phyloP scores from a whole-genome alignment of 1,140 invertebrate species.

The Frieseomelitta varia region DNA sequence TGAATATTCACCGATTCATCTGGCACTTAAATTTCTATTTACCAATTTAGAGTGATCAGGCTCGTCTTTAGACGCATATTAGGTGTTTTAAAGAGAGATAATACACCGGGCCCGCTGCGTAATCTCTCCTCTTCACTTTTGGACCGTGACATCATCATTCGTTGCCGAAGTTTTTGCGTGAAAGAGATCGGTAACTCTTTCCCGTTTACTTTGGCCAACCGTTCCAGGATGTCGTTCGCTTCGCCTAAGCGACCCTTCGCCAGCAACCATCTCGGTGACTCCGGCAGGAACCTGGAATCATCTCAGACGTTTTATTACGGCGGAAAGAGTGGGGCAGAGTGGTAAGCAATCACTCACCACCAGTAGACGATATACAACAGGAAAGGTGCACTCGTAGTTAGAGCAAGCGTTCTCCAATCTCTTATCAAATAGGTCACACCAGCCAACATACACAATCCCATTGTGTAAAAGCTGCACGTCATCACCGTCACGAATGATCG shows the following conservation, averaged over 20 bases:
- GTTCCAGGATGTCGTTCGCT: conserved; percentile 89
- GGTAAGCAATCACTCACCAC: conserved; percentile 81
- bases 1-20: background rate
- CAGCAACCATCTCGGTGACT: conserved; percentile 92
- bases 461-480: conserved; percentile 94
- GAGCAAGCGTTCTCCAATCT: conserved; percentile 90
- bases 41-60: conserved; percentile 85
- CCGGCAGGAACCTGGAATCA: conserved; percentile 87
- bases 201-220: conserved; percentile 89
- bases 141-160: conserved; percentile 86
- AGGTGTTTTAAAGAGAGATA: conserved; percentile 90
- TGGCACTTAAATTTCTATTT: conserved; percentile 23
- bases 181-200: conserved; percentile 89
- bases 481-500: conserved; percentile 94
- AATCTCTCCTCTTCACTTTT: conserved; percentile 85
- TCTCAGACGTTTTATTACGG: conserved; percentile 6
- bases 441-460: conserved; percentile 91
- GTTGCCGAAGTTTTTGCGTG: conserved; percentile 87
- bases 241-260: conserved; percentile 90
- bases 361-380: conserved; percentile 92
- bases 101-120: conserved; percentile 85
- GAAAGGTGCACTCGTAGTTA: conserved; percentile 92
- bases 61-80: conserved; percentile 91
- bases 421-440: conserved; percentile 91
- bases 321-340: too few species aligned